Evolutionary conservation across 2,888 invertebrate genomes (phyloP), one percentile per base, ranked within the genome.

Genomic region (Perdita meconis): DNA sequence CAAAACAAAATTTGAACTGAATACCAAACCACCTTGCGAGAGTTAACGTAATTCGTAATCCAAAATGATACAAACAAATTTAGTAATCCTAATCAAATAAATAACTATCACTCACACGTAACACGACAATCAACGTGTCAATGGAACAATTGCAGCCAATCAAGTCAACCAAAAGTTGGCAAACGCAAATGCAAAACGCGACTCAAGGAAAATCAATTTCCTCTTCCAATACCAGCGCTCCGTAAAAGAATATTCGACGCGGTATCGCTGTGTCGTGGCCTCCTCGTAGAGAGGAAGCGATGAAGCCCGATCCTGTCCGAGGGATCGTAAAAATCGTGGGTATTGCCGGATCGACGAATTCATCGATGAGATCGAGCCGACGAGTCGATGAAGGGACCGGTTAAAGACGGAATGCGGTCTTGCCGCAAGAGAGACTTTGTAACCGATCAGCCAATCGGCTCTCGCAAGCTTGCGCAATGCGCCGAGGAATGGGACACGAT

Each of bases 371-470:
- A 84, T 83, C 76, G 84, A 85, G 74, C 82, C 86, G 81, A 85
- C 84, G 84, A 80, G 76, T 74, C 76, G 81, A 77, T 64, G 81
- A 86, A 81, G 86, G 86, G 87, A 87, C 84, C 87, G 88, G 87
- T 90, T 89, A 86, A 89, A 87, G 77, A 67, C 82, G 87, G 89
- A 90, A 90, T 90, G 90, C 81, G 87, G 90, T 89, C 88, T 85
- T 82, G 87, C 87, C 86, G 86, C 89, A 87, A 88, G 83, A 87
- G 76, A 68, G 84, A 89, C 86, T 88, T 89, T 89, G 89, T 88
- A 88, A 90, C 85, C 81, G 87, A 90, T 90, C 89, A 73, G 82
- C 74, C 78, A 79, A 82, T 81, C 81, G 74, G 42, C 65, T 78
- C 76, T 81, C 74, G 51, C 78, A 66, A 50, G 69, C 70, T 84